A percentile compares a stretch with the other conserved stretches of the same genome.
Evolutionary conservation across 2,888 invertebrate species (phyloP).

Genomic region (Ptilodon capucinus): DNA sequence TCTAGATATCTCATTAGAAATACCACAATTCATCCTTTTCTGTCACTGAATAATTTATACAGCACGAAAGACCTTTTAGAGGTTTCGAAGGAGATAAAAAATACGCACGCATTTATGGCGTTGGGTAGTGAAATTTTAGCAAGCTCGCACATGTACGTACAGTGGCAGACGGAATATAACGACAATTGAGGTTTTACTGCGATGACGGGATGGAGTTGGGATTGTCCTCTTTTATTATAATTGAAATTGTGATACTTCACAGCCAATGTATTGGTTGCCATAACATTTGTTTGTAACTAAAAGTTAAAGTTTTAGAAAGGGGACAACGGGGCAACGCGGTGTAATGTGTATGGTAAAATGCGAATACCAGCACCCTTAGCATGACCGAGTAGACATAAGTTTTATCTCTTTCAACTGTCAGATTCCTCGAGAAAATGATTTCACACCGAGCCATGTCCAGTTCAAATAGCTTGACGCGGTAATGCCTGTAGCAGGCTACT

Average conservation of each 20-base stretch:
- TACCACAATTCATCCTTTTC: too few species aligned
- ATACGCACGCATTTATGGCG: slow-evolving; percentile 1
- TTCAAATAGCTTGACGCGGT: too few species aligned
- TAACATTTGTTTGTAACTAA: slow-evolving; percentile 4
- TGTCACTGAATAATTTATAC: not conserved
- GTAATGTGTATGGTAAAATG: slow-evolving; percentile 21
- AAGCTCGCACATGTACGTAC: not conserved
- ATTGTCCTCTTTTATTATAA: not conserved
- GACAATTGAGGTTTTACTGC: not conserved
- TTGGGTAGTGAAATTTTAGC: slow-evolving; percentile 4
- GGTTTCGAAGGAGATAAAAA: slow-evolving; percentile 2
- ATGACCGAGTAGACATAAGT: too few species aligned
- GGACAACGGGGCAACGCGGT: slow-evolving; percentile 13
- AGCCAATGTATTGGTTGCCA: slow-evolving; percentile 16
- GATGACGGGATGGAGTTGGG: not conserved
- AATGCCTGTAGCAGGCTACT: too few species aligned
- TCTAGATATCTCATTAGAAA: too few species aligned
- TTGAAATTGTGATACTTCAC: slow-evolving; percentile 4
- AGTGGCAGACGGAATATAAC: not conserved
- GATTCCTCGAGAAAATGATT: too few species aligned
- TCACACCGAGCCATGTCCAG: too few species aligned
- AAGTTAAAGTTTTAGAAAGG: slow-evolving; percentile 9
- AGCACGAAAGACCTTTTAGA: slow-evolving; percentile 8
- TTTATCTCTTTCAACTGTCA: too few species aligned
- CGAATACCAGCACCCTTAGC: slow-evolving; percentile 33